Percentiles rank a stretch among this genome's conserved stretches.
Conservation (phyloP, 2,113 vertebrate species). For the Clarias magur region DNA sequence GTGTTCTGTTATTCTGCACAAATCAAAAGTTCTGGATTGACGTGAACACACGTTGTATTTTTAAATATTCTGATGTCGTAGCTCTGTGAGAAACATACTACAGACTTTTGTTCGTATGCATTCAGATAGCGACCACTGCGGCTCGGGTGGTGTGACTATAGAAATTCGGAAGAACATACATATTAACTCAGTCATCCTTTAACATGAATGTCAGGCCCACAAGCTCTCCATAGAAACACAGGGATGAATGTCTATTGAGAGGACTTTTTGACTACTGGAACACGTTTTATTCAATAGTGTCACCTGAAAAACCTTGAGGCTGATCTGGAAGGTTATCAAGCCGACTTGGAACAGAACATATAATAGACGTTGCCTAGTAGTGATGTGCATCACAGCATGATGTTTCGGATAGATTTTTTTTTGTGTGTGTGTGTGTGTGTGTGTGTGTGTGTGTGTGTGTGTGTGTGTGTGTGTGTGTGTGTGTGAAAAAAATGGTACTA, state of each 20-base stretch:
- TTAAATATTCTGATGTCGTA: not conserved
- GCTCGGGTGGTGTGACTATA: not conserved
- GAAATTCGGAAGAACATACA: not conserved
- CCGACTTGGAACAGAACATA: slow-evolving; percentile 21
- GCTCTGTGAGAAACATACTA: not conserved
- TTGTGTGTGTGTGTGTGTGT: no score
- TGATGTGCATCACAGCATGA: slow-evolving; percentile 25
- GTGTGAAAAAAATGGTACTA: not conserved
- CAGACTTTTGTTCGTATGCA: not conserved
- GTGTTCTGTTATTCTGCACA: no score
- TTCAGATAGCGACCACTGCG: not conserved
- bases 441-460: no score
- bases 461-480: no score
- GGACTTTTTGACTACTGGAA: not conserved
- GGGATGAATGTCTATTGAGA: not conserved
- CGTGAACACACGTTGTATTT: not conserved
- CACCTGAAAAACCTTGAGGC: slow-evolving; percentile 35
- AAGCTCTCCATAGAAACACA: not conserved
- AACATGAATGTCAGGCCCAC: not conserved
- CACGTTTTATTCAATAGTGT: not conserved
- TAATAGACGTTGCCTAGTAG: slow-evolving; percentile 22
- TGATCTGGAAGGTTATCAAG: not conserved
- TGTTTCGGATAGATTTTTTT: slow-evolving; percentile 34
- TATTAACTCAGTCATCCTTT: not conserved
- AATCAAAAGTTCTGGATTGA: no score